Percentiles rank a stretch among this genome's conserved stretches.
Conservation (phyloP, 2,113 vertebrate species). For the Mirza zaza region DNA sequence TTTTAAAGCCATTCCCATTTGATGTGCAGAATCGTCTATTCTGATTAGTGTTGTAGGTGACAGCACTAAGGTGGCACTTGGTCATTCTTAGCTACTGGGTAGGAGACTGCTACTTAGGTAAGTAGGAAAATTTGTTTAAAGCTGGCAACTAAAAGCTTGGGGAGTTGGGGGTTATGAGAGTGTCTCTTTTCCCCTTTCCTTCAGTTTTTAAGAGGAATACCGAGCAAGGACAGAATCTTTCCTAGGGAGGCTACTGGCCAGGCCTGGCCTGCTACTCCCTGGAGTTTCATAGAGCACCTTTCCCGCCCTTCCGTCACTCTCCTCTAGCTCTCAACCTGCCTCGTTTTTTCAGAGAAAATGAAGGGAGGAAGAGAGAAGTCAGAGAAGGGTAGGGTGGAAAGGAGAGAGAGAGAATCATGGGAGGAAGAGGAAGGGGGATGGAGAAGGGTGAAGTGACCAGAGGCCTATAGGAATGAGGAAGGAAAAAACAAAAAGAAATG, state of each 20-base stretch:
- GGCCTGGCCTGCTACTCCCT: neutral
- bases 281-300: neutral
- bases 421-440: neutral
- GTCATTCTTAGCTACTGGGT: neutral
- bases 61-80: neutral
- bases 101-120: neutral
- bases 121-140: neutral
- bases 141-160: neutral
- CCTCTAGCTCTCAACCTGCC: neutral
- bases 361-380: neutral
- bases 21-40: neutral
- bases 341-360: neutral
- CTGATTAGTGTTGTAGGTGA: neutral
- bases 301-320: neutral
- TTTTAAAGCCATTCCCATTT: conserved; percentile 10
- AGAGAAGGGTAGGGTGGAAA: neutral
- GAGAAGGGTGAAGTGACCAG: neutral
- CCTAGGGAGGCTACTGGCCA: neutral
- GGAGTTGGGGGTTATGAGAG: neutral
- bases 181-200: neutral
- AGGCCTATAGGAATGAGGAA: neutral
- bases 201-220: neutral
- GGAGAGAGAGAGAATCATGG: neutral
- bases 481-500: neutral
- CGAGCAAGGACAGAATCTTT: neutral